phyloP scores from a whole-genome alignment of 2,888 invertebrate genomes.

The Acleris holmiana region DNA sequence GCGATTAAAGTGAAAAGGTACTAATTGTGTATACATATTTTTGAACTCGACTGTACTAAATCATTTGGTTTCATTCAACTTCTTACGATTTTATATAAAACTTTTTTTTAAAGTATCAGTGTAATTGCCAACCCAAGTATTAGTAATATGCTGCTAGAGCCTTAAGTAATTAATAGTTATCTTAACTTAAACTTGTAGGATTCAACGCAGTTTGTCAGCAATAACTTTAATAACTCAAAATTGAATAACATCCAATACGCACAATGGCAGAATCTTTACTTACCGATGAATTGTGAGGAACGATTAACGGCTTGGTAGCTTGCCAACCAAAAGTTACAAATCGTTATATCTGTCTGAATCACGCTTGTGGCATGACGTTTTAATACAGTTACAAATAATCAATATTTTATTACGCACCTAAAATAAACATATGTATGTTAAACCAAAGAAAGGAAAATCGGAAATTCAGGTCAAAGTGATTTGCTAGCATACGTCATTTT shows the following conservation, averaged over 20 bases:
- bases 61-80: too few species aligned
- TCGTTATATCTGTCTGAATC: slow-evolving; percentile 37
- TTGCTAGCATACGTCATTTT: slow-evolving; percentile 12
- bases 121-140: too few species aligned
- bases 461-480: slow-evolving; percentile 24
- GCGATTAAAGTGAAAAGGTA: too few species aligned
- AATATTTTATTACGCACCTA: slow-evolving; percentile 20
- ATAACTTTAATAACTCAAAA: neutral
- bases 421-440: slow-evolving; percentile 11
- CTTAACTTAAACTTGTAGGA: neutral
- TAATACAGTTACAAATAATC: slow-evolving; percentile 33
- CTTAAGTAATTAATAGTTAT: too few species aligned
- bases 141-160: too few species aligned
- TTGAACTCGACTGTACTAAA: too few species aligned
- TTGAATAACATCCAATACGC: slow-evolving; percentile 7
- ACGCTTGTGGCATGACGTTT: slow-evolving; percentile 33
- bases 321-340: slow-evolving; percentile 38
- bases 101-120: too few species aligned
- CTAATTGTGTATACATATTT: too few species aligned
- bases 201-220: neutral
- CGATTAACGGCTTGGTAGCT: slow-evolving; percentile 39
- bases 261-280: slow-evolving; percentile 21
- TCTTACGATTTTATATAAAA: too few species aligned
- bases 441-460: slow-evolving; percentile 13
- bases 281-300: slow-evolving; percentile 35